Base-by-base conservation (phyloP, 2,888 invertebrate species). In the Lasioglossum villosulum region DNA sequence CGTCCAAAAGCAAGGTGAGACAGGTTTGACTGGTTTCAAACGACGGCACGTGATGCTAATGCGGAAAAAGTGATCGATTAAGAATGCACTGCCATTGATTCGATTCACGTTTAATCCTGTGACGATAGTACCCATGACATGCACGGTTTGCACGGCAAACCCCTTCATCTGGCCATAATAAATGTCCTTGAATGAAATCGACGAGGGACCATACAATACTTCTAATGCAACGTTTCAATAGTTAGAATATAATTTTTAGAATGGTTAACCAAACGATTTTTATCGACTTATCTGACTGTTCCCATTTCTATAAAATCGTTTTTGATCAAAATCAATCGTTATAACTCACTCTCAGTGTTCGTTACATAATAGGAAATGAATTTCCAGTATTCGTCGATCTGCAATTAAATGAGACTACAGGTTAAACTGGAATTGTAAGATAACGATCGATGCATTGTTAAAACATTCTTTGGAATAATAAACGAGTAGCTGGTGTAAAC, bases 11-110 rank as follows among this genome's bases (percentile, higher is more conserved):
- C 80, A 52, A 85, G 75, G 76, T 71, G 56, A 72, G 56, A 86
- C 86, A 78, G 80, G 86, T 86, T 80, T 74, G 56, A 86, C 86
- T 68, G 86, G 86, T 75, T 78, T 75, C 37, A 30, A 56, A 42
- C 19, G 66, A 66, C 30, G 45, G 52, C 79, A 68, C 59, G 79
- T 84, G 76, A 86, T 52, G 59, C 14, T 72, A 52, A 68, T 39
- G n/a, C n/a, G n/a, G 42, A 84, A 71, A 75, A 80, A 74, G 70
- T 30, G 16, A 30, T 23, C 63, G 56, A 70, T 78, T 45, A 16
- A 52, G 48, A 78, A 84, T 42, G 27, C 71, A 71, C 52, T 70
- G 27, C 76, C 52, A 66, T 45, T 66, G 63, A 42, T 68, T 83
- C 34, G 23, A 27, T 80, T 75, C 27, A 59, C 59, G 52, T 52